Base-by-base conservation (phyloP, 2,797 vertebrate species). In the Sebastes reedi region DNA sequence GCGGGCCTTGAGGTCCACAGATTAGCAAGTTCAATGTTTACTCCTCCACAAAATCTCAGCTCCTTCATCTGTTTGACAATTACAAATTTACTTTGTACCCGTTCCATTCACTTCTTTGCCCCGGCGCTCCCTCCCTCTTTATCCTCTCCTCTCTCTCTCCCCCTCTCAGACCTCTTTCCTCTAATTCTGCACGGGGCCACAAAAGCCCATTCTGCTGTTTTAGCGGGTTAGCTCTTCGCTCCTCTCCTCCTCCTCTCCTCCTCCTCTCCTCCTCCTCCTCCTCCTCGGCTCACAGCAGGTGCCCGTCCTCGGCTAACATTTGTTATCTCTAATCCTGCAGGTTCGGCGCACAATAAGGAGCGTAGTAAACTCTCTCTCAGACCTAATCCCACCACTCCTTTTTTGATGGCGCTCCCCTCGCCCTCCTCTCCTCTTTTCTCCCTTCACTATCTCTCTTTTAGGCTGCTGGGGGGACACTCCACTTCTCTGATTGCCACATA, bases 281-380 rank as follows among this genome's bases (percentile, higher is more conserved):
- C 36, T 39, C 39, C 39, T 77, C 71, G 25, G 76, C 90, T 94
- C 91, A 89, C 94, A 93, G 92, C 93, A 94, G 94, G 95, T 94
- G 94, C 92, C 87, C 88, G 90, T 92, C 89, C 91, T 89, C 83
- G 22, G 84, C 94, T 93, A 94, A 94, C 95, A 93, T 94, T 92
- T 94, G 94, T 95, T 95, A 96, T 96, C 94, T 95, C 88, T 95
- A 95, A 95, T 95, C 94, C 95, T 94, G 93, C 95, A 96, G 95
- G 94, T 95, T 94, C 86, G 91, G 87, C 81, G 72, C 84, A 94
- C 95, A 95, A 95, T 71, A 96, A 95, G 90, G 90, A 94, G 93
- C 93, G 85, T 93, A 94, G 94, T 95, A 94, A 95, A 95, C 92
- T 95, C 93, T 94, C 91, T 92, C 94, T 91, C 91, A 93, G 88